Conservation (phyloP, 2,888 invertebrate genomes). For the Parnassius orleans region DNA sequence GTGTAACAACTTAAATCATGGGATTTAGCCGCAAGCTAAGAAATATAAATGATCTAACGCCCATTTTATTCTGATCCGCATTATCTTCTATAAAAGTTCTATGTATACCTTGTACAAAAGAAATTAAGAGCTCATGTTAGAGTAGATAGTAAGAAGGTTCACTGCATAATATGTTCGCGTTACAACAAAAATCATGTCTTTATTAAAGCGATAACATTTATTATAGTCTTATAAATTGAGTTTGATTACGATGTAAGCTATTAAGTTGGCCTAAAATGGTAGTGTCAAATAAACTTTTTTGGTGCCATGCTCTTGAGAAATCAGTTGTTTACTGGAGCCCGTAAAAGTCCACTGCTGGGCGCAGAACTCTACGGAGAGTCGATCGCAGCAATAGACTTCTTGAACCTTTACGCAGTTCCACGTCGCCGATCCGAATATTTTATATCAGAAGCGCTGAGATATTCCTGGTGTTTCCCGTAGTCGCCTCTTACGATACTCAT, state of each 20-base stretch:
- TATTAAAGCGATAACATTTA: constrained; percentile 61
- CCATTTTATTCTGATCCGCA: constrained; percentile 44
- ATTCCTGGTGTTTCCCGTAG: no score
- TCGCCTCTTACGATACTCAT: no score
- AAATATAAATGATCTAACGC: constrained; percentile 42
- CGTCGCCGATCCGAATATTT: no score
- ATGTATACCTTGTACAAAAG: neutral
- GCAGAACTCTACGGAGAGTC: no score
- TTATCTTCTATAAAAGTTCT: constrained; percentile 10
- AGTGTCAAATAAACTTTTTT: no score
- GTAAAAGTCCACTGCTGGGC: no score
- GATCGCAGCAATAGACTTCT: no score
- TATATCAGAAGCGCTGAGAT: no score
- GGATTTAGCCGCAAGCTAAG: constrained; percentile 58
- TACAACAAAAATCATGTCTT: constrained; percentile 61
- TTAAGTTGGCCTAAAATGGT: neutral
- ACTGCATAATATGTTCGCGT: constrained; percentile 46
- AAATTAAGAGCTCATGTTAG: constrained; percentile 35
- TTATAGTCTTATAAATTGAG: constrained; percentile 45
- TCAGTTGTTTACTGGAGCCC: no score
- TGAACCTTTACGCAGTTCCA: no score
- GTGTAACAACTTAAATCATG: constrained; percentile 42
- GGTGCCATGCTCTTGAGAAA: no score
- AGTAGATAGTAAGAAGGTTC: constrained; percentile 41
- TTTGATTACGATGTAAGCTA: constrained; percentile 23